Conservation (phyloP, 2,888 invertebrate species). For the Epistrophe grossulariae region DNA sequence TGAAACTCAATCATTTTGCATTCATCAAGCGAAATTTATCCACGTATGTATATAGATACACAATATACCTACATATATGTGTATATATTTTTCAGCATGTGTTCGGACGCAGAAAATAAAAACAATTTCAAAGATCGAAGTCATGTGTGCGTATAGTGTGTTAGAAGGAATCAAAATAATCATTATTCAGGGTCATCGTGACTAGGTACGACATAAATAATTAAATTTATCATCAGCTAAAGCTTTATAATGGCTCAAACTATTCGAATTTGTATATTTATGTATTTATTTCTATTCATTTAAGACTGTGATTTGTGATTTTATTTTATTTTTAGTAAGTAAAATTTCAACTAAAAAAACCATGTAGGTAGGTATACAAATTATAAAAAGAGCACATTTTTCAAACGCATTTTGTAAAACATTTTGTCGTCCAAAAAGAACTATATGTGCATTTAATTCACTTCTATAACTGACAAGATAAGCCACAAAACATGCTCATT, state of each 20-base stretch:
- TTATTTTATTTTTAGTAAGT: slow-evolving; percentile 11
- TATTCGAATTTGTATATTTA: too few species aligned
- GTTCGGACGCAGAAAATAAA: background rate
- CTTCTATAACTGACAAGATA: slow-evolving; percentile 34
- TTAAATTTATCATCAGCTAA: slow-evolving; percentile 58
- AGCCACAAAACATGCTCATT: slow-evolving; percentile 24
- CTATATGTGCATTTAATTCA: slow-evolving; percentile 3
- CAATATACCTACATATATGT: too few species aligned
- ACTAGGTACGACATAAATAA: slow-evolving; percentile 42
- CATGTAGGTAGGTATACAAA: background rate
- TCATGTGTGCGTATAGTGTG: slow-evolving; percentile 37
- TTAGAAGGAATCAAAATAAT: slow-evolving; percentile 40
- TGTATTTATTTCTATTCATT: slow-evolving; percentile 51
- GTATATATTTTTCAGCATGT: background rate
- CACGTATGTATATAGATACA: background rate
- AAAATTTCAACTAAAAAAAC: slow-evolving; percentile 25
- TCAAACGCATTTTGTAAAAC: background rate
- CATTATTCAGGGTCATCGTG: slow-evolving; percentile 70
- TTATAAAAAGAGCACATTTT: background rate
- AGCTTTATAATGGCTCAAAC: slow-evolving; percentile 31
- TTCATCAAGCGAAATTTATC: slow-evolving; percentile 53
- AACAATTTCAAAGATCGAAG: slow-evolving; percentile 14
- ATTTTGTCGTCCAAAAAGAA: background rate
- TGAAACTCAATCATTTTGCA: slow-evolving; percentile 68
- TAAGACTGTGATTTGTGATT: slow-evolving; percentile 8